Percentiles rank a stretch among this genome's conserved stretches.
phyloP scores from a whole-genome alignment of 2,888 invertebrate species.

The Fragum fragum region DNA sequence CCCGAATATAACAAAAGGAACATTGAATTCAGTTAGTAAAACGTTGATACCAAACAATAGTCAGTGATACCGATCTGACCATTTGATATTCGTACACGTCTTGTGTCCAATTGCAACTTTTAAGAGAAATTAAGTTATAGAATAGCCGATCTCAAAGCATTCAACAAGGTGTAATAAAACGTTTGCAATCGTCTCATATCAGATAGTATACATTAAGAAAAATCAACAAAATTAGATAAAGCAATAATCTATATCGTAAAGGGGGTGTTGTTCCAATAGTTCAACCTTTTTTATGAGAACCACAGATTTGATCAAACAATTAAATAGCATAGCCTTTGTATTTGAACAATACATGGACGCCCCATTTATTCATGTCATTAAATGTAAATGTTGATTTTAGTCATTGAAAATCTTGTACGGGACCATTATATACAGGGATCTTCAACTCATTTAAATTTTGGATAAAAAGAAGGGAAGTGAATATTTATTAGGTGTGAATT shows the following conservation, averaged over 20 bases:
- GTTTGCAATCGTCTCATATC: too few species aligned
- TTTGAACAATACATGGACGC: neutral
- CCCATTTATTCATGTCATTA: constrained; percentile 12
- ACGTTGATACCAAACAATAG: too few species aligned
- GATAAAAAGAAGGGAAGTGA: constrained; percentile 15
- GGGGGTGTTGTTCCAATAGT: neutral
- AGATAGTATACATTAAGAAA: neutral
- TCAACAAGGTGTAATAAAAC: too few species aligned
- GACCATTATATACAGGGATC: constrained; percentile 13
- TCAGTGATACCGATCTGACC: too few species aligned
- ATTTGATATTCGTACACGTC: too few species aligned
- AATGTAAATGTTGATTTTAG: constrained; percentile 54
- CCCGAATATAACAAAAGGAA: too few species aligned
- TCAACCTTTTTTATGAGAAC: neutral
- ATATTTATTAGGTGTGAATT: constrained; percentile 29
- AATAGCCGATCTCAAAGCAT: too few species aligned
- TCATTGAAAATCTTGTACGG: constrained; percentile 40
- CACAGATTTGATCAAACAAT: constrained; percentile 3
- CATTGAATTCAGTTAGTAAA: too few species aligned
- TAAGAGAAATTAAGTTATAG: too few species aligned
- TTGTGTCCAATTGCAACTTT: too few species aligned
- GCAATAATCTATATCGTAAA: constrained; percentile 3
- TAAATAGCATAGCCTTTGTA: neutral
- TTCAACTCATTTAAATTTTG: constrained; percentile 38
- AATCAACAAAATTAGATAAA: constrained; percentile 1